Conservation (phyloP, 2,888 invertebrate species). For the Xanthia togata region DNA sequence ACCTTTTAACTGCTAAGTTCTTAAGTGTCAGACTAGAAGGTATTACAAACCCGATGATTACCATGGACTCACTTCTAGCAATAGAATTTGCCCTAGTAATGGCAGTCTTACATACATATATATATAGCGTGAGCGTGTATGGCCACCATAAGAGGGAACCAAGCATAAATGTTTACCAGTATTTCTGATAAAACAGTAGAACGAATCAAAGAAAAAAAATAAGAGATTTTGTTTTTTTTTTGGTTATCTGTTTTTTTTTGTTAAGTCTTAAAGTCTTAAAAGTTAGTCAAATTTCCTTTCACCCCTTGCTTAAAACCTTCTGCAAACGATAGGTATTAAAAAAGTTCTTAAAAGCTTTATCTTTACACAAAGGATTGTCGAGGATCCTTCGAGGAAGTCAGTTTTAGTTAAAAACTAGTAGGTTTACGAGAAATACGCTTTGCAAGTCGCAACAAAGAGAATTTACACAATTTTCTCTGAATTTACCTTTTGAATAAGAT, state of each 20-base stretch:
- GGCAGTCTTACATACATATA: no score
- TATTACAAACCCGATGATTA: no score
- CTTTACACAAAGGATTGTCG: neutral
- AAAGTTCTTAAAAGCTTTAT: slow-evolving; percentile 11
- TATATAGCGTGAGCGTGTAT: neutral
- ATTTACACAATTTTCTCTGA: neutral
- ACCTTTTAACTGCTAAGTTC: neutral
- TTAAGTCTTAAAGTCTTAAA: neutral
- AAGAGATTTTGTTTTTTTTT: no score
- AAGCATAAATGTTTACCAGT: neutral
- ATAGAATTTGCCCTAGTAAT: no score
- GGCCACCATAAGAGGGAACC: neutral
- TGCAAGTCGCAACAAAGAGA: neutral
- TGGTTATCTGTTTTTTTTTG: no score
- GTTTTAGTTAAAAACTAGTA: neutral
- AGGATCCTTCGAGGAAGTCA: neutral
- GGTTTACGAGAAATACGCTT: slow-evolving; percentile 1
- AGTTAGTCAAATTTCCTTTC: neutral
- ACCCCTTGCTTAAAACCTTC: neutral
- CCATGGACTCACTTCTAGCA: no score
- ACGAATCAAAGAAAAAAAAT: no score
- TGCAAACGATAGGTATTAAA: slow-evolving; percentile 9
- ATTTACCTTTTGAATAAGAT: neutral
- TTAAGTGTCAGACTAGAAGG: no score
- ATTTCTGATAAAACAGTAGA: neutral